phyloP scores from a whole-genome alignment of 2,888 invertebrate genomes.

The Dynastes grantii region DNA sequence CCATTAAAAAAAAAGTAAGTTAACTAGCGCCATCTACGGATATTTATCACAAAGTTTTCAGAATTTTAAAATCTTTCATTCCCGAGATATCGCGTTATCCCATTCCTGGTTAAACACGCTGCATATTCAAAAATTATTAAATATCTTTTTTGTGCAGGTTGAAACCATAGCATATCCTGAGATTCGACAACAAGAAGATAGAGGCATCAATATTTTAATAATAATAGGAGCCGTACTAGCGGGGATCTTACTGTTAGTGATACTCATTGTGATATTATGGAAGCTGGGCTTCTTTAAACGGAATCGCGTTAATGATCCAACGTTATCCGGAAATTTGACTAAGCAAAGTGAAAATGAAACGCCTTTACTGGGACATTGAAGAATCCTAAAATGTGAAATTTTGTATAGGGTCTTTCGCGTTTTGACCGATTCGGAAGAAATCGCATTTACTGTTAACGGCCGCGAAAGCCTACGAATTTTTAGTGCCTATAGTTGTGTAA shows the following conservation, averaged over 20 bases:
- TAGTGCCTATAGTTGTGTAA: too few species aligned
- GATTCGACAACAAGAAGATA: conserved; percentile 81
- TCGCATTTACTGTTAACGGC: too few species aligned
- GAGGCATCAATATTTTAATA: conserved; percentile 90
- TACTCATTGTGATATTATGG: conserved; percentile 87
- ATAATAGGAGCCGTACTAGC: conserved; percentile 88
- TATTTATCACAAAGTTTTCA: too few species aligned
- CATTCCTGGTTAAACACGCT: neutral
- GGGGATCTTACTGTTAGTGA: conserved; percentile 86
- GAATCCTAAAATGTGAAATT: neutral
- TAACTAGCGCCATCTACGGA: too few species aligned
- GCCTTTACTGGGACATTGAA: conserved; percentile 31
- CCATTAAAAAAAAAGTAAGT: too few species aligned
- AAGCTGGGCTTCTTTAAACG: conserved; percentile 93
- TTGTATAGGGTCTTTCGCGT: too few species aligned
- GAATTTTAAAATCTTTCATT: too few species aligned
- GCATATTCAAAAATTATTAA: neutral
- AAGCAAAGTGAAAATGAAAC: conserved; percentile 65
- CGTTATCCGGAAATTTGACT: conserved; percentile 77
- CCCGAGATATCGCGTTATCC: too few species aligned
- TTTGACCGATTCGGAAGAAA: too few species aligned
- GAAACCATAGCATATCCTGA: conserved; percentile 90
- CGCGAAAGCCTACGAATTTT: too few species aligned
- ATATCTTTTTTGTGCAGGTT: conserved; percentile 74
- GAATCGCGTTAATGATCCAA: conserved; percentile 84